Conservation (phyloP, 2,113 vertebrate genomes). For the Grantiella picta region DNA sequence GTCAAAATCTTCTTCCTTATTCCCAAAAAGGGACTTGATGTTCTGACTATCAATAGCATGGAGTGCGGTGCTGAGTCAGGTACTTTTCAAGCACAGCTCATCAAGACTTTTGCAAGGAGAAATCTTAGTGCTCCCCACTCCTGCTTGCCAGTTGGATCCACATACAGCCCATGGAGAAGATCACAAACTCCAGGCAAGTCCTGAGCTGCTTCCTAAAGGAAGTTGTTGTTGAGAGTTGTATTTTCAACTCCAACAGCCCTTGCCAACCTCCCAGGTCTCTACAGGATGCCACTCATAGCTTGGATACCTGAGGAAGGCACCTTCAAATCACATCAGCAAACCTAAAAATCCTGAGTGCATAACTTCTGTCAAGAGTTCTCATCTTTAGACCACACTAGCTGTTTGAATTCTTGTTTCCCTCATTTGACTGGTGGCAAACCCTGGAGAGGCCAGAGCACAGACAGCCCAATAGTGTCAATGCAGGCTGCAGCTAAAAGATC, state of each 20-base stretch:
- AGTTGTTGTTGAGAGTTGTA: no score
- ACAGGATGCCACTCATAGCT: not conserved
- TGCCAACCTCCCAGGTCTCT: not conserved
- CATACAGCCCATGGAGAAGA: not conserved
- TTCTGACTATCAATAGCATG: not conserved
- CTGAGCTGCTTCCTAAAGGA: not conserved
- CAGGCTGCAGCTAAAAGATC: not conserved
- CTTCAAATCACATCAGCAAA: not conserved
- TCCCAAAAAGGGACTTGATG: conserved; percentile 11
- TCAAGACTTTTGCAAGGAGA: not conserved
- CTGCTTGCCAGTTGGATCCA: not conserved
- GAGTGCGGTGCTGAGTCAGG: not conserved
- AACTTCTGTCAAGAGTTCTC: not conserved
- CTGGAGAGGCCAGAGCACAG: not conserved
- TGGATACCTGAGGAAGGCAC: not conserved
- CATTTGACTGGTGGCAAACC: not conserved
- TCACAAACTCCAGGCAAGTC: not conserved
- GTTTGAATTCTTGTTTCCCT: not conserved
- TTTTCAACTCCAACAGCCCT: not conserved
- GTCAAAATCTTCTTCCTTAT: conserved; percentile 33
- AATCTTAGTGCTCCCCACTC: not conserved
- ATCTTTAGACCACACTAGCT: not conserved
- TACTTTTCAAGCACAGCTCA: not conserved
- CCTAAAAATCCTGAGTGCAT: not conserved
- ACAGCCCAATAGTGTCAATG: not conserved